phyloP scores from a whole-genome alignment of 2,797 vertebrate genomes.

The Hafferia zeledoni region DNA sequence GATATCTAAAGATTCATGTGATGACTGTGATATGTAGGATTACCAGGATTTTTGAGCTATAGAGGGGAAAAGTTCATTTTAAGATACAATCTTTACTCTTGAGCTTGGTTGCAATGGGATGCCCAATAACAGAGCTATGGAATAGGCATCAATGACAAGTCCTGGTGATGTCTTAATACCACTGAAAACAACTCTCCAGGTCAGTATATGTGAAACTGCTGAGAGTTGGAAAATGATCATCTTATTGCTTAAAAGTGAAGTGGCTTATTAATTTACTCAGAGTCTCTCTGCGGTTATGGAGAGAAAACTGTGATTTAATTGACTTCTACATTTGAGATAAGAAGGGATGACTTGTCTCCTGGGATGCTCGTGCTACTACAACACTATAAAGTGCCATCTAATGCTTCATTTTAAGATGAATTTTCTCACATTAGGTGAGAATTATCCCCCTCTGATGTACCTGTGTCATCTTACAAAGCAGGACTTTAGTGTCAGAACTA shows the following conservation, averaged over 20 bases:
- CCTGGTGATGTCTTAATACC: background rate
- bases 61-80: background rate
- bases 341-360: background rate
- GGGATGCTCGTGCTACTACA: background rate
- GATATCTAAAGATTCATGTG: background rate
- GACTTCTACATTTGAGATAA: background rate
- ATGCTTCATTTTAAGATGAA: background rate
- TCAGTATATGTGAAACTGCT: background rate
- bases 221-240: background rate
- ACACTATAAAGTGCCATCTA: background rate
- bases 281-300: background rate
- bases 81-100: background rate
- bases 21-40: background rate
- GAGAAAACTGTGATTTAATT: background rate
- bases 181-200: background rate
- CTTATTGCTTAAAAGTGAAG: background rate
- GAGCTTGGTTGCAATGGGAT: background rate
- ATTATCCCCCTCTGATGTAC: background rate
- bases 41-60: background rate
- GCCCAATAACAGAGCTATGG: rapidly evolving
- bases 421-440: background rate
- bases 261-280: background rate
- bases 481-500: background rate
- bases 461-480: background rate
- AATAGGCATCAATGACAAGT: background rate